Conservation (phyloP, 2,888 invertebrate genomes). For the Latheticus oryzae region DNA sequence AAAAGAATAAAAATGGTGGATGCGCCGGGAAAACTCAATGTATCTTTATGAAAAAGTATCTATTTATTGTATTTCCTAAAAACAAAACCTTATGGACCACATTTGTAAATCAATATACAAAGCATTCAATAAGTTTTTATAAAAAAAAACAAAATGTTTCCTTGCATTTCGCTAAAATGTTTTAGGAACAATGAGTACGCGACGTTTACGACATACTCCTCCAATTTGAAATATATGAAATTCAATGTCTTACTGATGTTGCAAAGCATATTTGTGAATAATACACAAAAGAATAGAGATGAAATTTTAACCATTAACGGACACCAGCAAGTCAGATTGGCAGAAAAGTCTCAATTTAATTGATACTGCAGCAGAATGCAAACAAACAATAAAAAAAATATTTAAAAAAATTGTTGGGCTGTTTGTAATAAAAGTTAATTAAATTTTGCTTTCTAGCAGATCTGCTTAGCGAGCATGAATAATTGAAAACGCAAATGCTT, state of each 20-base stretch:
- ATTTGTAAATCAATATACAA: constrained; percentile 33
- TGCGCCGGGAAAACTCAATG: constrained; percentile 10
- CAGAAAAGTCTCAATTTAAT: no score
- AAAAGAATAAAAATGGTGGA: constrained; percentile 22
- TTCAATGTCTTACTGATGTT: constrained; percentile 30
- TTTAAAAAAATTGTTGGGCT: no score
- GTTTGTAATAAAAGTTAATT: no score
- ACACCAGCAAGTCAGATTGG: not conserved
- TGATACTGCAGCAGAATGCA: no score
- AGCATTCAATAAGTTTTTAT: constrained; percentile 27
- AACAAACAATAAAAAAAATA: no score
- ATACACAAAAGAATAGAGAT: constrained; percentile 20
- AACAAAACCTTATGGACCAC: constrained; percentile 34
- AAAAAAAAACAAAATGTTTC: constrained; percentile 20
- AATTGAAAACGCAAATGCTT: constrained; percentile 16
- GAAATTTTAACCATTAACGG: constrained; percentile 12
- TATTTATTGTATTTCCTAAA: constrained; percentile 26
- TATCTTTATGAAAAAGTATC: constrained; percentile 1
- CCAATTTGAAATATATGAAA: constrained; percentile 35
- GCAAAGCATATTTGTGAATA: constrained; percentile 17
- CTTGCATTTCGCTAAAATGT: constrained; percentile 33
- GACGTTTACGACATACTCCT: constrained; percentile 31
- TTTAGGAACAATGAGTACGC: constrained; percentile 37
- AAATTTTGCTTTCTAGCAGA: not conserved
- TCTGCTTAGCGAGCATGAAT: constrained; percentile 21